Percentiles rank a stretch among this genome's conserved stretches.
These are phyloP conservation scores for Pleuronectes platessa DNA, from an alignment of 2,113 vertebrate species.

Conservation along the genomic window DNA sequence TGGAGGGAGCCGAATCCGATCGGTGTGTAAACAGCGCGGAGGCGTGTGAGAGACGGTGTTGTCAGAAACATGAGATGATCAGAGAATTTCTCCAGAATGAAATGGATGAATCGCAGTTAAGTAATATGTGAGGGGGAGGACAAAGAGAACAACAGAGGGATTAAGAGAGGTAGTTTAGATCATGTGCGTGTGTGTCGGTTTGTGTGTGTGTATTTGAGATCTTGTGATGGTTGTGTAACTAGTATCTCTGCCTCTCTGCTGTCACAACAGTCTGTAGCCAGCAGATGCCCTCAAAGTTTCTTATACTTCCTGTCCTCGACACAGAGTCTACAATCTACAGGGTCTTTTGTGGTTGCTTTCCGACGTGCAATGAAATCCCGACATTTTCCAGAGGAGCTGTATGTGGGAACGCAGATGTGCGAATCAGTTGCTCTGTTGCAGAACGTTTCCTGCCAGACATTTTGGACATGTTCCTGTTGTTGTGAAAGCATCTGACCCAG, in stretches of 20 bases:
- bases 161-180: constrained; percentile 21
- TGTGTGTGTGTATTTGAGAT: background rate
- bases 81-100: constrained; percentile 14
- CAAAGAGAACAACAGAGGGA: constrained; percentile 31
- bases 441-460: too few relatives aligned
- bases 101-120: constrained; percentile 21
- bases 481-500: too few relatives aligned
- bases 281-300: constrained; percentile 22
- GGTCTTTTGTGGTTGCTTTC: too few relatives aligned
- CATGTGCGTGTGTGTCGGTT: background rate
- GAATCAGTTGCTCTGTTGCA: too few relatives aligned
- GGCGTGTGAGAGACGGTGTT: constrained; percentile 40
- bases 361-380: too few relatives aligned
- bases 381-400: too few relatives aligned
- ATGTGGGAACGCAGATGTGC: too few relatives aligned
- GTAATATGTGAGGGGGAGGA: constrained; percentile 8
- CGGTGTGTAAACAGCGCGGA: constrained; percentile 42
- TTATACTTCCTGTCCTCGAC: constrained; percentile 22
- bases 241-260: constrained; percentile 12
- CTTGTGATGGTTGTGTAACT: constrained; percentile 36
- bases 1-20: constrained; percentile 41
- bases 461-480: too few relatives aligned
- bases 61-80: constrained; percentile 35
- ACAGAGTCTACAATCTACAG: background rate
- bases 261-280: constrained; percentile 30